Evolutionary conservation across 2,113 vertebrate genomes (phyloP).

Genomic region (Odocoileus virginianus): DNA sequence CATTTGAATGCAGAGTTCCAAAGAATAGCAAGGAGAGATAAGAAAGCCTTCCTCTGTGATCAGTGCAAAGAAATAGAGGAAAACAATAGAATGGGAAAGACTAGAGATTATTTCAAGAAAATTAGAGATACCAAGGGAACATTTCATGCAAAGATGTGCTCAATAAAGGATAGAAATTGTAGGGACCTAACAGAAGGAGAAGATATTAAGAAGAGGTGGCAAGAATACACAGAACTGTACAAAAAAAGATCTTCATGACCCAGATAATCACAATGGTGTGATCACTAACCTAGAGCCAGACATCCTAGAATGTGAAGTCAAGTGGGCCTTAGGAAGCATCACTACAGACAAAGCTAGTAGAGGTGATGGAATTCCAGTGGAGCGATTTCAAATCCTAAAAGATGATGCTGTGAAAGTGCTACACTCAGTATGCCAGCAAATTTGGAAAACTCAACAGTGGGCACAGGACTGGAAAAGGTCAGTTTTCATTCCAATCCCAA

Average conservation of each 20-base stretch:
- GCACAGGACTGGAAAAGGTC: not conserved
- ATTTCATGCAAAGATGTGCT: too few relatives aligned
- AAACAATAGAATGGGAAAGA: too few relatives aligned
- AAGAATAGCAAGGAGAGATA: too few relatives aligned
- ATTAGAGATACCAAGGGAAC: too few relatives aligned
- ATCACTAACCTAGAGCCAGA: not conserved
- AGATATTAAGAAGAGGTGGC: not conserved
- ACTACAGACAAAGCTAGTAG: not conserved
- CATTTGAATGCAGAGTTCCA: too few relatives aligned
- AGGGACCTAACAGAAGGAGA: not conserved
- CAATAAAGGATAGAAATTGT: too few relatives aligned
- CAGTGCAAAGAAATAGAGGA: too few relatives aligned
- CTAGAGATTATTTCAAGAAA: too few relatives aligned
- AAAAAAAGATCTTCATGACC: not conserved
- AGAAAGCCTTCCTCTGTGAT: too few relatives aligned
- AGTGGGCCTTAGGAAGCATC: not conserved
- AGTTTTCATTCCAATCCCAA: not conserved
- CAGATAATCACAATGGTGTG: not conserved
- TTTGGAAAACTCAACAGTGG: not conserved
- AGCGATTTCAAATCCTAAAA: not conserved
- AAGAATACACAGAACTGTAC: not conserved
- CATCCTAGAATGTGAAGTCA: not conserved
- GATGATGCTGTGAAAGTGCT: not conserved
- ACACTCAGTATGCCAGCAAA: accelerated
- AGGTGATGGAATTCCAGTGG: not conserved